Evolutionary conservation across 1,140 invertebrate species (phyloP).

Genomic region (Drosophila yakuba): DNA sequence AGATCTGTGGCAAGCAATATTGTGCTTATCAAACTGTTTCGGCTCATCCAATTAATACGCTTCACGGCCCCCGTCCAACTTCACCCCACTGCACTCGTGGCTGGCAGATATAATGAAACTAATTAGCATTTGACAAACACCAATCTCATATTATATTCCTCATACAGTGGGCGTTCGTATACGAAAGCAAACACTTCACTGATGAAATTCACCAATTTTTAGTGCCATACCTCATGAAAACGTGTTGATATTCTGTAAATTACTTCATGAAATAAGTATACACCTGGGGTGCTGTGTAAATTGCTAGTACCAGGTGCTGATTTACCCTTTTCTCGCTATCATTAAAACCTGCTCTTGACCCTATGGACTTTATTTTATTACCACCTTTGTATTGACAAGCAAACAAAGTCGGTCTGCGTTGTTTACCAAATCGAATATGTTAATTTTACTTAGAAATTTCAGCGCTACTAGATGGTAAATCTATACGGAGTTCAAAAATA

Average conservation of each 20-base stretch:
- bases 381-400: too few relatives aligned
- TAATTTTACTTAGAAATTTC: too few relatives aligned
- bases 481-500: not conserved
- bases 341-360: too few relatives aligned
- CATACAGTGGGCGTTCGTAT: slow-evolving; percentile 18
- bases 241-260: not conserved
- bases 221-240: not conserved
- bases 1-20: slow-evolving; percentile 33
- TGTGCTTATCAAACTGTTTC: slow-evolving; percentile 57
- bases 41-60: slow-evolving; percentile 61
- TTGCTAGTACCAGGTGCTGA: not conserved
- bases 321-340: too few relatives aligned
- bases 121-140: slow-evolving; percentile 73
- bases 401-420: not conserved
- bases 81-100: slow-evolving; percentile 19
- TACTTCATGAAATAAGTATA: not conserved
- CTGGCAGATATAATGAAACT: slow-evolving; percentile 57
- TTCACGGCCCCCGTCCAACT: slow-evolving; percentile 23
- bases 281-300: not conserved
- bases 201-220: not conserved
- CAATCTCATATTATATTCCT: slow-evolving; percentile 22
- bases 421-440: too few relatives aligned
- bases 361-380: too few relatives aligned
- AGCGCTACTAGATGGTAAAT: too few relatives aligned
- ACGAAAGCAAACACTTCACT: not conserved